A percentile compares a stretch with the other conserved stretches of the same genome.
These are phyloP conservation scores for Lytechinus variegatus DNA, from an alignment of 35 echinoderm and acorn worm species.

Conservation along the genomic window DNA sequence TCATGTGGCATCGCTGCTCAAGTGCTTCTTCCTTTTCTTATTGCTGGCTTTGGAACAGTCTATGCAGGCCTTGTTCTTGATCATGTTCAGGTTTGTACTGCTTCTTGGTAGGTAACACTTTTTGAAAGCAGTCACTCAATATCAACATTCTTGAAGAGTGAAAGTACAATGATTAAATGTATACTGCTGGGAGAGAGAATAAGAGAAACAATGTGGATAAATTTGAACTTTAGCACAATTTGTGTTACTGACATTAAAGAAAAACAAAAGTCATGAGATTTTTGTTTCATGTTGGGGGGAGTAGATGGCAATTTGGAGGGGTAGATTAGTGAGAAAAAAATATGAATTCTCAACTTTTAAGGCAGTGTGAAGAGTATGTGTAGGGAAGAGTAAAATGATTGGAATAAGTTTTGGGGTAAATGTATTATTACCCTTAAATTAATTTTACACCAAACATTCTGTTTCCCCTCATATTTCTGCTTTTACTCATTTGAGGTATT, in stretches of 20 bases:
- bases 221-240: no score
- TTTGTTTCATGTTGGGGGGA: no score
- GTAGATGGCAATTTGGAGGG: no score
- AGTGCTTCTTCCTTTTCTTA: slow-evolving; percentile 88
- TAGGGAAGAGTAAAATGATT: no score
- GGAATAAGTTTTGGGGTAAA: no score
- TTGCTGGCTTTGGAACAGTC: slow-evolving; percentile 96
- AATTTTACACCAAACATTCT: background rate
- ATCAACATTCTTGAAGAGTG: background rate
- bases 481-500: background rate
- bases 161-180: background rate
- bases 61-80: slow-evolving; percentile 90
- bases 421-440: background rate
- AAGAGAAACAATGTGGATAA: no score
- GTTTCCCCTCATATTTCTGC: background rate
- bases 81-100: slow-evolving; percentile 82
- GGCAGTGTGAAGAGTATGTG: no score
- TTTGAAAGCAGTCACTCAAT: no score
- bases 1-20: slow-evolving; percentile 77
- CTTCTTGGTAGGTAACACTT: background rate
- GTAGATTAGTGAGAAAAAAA: no score
- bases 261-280: no score
- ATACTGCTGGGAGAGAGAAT: background rate
- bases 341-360: no score
- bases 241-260: no score